Base-by-base conservation (phyloP, 64 coral and sea anemone genomes). In the Montipora capricornis region DNA sequence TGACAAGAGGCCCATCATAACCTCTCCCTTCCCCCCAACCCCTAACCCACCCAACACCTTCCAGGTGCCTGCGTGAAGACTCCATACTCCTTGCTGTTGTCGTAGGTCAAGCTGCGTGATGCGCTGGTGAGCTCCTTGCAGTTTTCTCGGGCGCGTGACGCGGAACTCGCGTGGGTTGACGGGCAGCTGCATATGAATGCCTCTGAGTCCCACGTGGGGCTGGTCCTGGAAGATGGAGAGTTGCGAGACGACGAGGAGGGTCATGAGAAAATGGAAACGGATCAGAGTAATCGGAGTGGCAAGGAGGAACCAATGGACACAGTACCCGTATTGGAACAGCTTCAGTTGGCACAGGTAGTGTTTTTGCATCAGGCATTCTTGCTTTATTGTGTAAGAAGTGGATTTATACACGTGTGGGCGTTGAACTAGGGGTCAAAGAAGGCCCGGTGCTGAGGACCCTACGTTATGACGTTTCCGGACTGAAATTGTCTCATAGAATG, bases 91-190 rank as follows among this genome's bases (percentile, higher is more conserved):
- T 37, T 37, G 37, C 37, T 37, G 37, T 37, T 37, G 37, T 22
- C 4, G 17, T 58, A 99, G 97, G 94, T 99, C 12, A 99, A 96
- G 73, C 89, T 99, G 52, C 94, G 97, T 74, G 97, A 99, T 58
- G 95, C 97, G 3, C 77, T 99, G 61, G 97, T 99, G 2, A 99
- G 97, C 80, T 95, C 97, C 12, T 83, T 99, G 14, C 97, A 99
- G 89, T 99, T 99, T 85, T 95, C 97, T 9, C 75, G 87, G 12
- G 95, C 97, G 17, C 97, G 97, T 92, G 97, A 99, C 74, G 97
- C 97, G 15, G 97, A 99, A 87, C 73, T 99, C 3, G 97, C 97
- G 44, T 99, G 97, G 97, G 95, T 99, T 8, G 97, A 99, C 82
- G 97, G 97, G 47, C 97, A 99, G 58, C 87, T 99, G 6, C 79